phyloP scores from a whole-genome alignment of 2,888 invertebrate genomes.

The Silvanus unidentatus region DNA sequence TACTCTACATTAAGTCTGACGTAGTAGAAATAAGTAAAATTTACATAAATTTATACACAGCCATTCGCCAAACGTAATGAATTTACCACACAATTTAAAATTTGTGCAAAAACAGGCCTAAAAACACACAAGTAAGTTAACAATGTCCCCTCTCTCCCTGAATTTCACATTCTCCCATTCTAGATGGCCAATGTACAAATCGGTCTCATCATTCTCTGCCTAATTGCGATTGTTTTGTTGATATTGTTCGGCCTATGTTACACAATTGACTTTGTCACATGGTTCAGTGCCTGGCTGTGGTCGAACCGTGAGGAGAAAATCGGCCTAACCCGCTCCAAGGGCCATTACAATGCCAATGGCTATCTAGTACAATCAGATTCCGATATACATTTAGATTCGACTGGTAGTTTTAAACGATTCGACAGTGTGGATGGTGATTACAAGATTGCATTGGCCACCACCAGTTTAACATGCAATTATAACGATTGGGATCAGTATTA shows the following conservation, averaged over 20 bases:
- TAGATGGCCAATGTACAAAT: constrained; percentile 44
- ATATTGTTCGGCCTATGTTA: constrained; percentile 46
- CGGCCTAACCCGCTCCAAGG: constrained; percentile 49
- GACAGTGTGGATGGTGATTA: constrained; percentile 57
- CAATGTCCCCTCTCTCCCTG: no score
- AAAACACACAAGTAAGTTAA: no score
- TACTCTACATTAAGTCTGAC: no score
- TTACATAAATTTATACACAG: no score
- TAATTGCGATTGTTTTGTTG: constrained; percentile 43
- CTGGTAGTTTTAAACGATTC: constrained; percentile 61
- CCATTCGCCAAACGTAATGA: no score
- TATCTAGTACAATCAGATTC: constrained; percentile 63
- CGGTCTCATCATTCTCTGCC: constrained; percentile 39
- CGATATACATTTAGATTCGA: constrained; percentile 56
- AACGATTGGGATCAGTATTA: constrained; percentile 19
- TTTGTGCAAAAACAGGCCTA: no score
- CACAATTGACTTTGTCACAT: constrained; percentile 45
- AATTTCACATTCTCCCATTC: constrained; percentile 18
- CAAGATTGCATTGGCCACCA: constrained; percentile 47
- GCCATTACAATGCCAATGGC: constrained; percentile 60
- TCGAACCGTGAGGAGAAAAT: constrained; percentile 53
- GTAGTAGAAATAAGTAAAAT: no score
- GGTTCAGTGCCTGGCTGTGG: constrained; percentile 49
- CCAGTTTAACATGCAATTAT: constrained; percentile 36
- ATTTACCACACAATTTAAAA: no score